These are phyloP conservation scores for Cheilosia pagana DNA, from an alignment of 2,888 invertebrate species.

Conservation along the genomic window DNA sequence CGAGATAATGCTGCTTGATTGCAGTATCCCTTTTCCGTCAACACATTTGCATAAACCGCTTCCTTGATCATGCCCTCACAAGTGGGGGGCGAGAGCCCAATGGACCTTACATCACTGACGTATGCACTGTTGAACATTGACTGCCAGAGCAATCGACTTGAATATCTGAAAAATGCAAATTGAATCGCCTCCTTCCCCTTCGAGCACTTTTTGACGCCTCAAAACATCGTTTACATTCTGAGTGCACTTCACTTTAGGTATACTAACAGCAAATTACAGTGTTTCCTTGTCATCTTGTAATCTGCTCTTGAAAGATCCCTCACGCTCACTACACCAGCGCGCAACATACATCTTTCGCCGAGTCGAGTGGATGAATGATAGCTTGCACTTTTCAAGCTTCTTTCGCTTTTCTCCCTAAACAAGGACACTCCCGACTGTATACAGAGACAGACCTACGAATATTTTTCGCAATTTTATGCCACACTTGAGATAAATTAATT, in stretches of 20 bases:
- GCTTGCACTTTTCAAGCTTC: constrained; percentile 72
- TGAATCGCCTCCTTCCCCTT: constrained; percentile 3
- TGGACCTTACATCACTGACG: constrained; percentile 22
- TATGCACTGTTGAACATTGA: constrained; percentile 5
- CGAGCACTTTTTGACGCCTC: constrained; percentile 5
- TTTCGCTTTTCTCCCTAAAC: constrained; percentile 23
- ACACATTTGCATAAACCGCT: constrained; percentile 37
- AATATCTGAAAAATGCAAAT: constrained; percentile 62
- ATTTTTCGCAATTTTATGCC: constrained; percentile 59
- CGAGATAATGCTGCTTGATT: constrained; percentile 35
- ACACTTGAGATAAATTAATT: constrained; percentile 72
- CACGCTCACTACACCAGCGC: constrained; percentile 25
- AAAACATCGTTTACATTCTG: constrained; percentile 33
- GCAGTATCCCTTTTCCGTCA: constrained; percentile 18
- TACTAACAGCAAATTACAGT: constrained; percentile 67
- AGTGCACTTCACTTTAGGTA: constrained; percentile 50
- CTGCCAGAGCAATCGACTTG: constrained; percentile 27
- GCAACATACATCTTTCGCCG: constrained; percentile 23
- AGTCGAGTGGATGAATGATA: constrained; percentile 46
- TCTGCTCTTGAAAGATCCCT: constrained; percentile 61
- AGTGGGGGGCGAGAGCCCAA: not conserved
- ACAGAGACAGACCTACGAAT: constrained; percentile 52
- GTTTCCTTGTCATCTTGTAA: constrained; percentile 55
- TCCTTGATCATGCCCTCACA: constrained; percentile 14
- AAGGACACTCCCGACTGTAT: constrained; percentile 25